Evolutionary conservation across 2,888 invertebrate genomes (phyloP).

Genomic region (Pyrrhia umbra): DNA sequence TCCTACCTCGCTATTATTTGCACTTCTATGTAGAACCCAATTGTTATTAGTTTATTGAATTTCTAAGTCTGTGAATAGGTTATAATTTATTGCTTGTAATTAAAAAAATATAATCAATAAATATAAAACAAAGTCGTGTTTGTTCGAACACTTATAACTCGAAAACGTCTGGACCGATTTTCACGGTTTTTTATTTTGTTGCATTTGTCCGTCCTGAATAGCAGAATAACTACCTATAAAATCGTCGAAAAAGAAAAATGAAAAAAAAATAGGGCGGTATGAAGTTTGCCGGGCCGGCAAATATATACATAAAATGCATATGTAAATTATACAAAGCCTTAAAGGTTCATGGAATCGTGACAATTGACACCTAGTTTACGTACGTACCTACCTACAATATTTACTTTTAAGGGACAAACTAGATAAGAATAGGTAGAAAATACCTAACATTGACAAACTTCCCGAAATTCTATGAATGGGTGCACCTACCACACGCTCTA

Average conservation of each 20-base stretch:
- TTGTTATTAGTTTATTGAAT: conserved; percentile 49
- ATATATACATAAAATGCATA: too few species aligned
- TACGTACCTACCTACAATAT: background rate
- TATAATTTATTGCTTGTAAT: conserved; percentile 33
- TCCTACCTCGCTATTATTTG: conserved; percentile 37
- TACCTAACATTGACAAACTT: conserved; percentile 33
- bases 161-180: too few species aligned
- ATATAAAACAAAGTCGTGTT: too few species aligned
- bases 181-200: too few species aligned
- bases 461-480: conserved; percentile 42
- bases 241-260: too few species aligned
- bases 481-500: conserved; percentile 18
- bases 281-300: too few species aligned
- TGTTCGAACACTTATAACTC: too few species aligned
- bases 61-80: conserved; percentile 3
- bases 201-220: too few species aligned
- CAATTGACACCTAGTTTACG: background rate
- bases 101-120: conserved; percentile 4
- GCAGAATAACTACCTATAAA: too few species aligned
- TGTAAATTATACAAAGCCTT: background rate
- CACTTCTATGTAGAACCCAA: conserved; percentile 37
- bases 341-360: background rate
- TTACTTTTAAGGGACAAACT: background rate
- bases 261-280: too few species aligned
- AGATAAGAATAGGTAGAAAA: conserved; percentile 22